Percentiles rank a stretch among this genome's conserved stretches.
These are phyloP conservation scores for Synanthedon tipuliformis DNA, from an alignment of 2,888 invertebrate species.

Conservation along the genomic window DNA sequence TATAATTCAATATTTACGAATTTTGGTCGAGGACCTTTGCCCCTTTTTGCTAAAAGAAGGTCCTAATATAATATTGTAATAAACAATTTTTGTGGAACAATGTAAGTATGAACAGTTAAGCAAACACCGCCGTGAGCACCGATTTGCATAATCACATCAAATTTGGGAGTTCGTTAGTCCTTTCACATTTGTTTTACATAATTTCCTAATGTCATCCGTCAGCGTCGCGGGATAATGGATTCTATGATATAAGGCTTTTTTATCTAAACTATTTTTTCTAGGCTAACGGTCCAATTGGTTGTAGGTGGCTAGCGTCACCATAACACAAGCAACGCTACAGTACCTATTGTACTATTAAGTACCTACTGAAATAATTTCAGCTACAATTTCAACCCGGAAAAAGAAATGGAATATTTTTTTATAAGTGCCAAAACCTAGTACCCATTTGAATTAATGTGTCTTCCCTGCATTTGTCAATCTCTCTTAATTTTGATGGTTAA, in stretches of 20 bases:
- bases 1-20: too few relatives aligned
- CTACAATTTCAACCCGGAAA: too few relatives aligned
- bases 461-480: too few relatives aligned
- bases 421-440: too few relatives aligned
- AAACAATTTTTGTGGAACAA: constrained; percentile 1
- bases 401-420: too few relatives aligned
- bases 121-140: constrained; percentile 5
- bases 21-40: neutral
- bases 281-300: too few relatives aligned
- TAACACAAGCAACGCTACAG: too few relatives aligned
- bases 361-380: too few relatives aligned
- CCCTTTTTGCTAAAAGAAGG: neutral
- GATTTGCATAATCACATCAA: constrained; percentile 22
- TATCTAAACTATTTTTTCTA: neutral
- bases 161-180: constrained; percentile 17
- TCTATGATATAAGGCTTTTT: neutral
- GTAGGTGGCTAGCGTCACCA: too few relatives aligned
- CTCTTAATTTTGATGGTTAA: too few relatives aligned
- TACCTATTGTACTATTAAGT: too few relatives aligned
- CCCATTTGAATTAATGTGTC: too few relatives aligned
- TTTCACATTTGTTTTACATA: constrained; percentile 3
- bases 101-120: constrained; percentile 3
- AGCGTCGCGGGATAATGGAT: neutral
- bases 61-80: neutral
- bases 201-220: neutral